Evolutionary conservation across 1,140 invertebrate genomes (phyloP).

Genomic region (Trichonephila clavipes): DNA sequence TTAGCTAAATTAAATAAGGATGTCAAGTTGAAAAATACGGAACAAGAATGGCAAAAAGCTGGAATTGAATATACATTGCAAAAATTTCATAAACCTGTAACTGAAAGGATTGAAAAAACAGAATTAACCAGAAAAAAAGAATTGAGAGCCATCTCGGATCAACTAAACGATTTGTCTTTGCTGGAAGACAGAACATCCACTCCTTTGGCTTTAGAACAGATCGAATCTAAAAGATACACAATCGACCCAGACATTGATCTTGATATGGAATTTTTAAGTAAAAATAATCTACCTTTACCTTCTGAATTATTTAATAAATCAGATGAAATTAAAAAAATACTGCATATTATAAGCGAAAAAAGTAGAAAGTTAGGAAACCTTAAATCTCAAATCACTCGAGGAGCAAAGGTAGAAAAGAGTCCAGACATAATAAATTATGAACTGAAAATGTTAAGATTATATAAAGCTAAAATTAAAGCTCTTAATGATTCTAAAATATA

Average conservation of each 20-base stretch:
- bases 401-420: not conserved
- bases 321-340: not conserved
- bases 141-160: not conserved
- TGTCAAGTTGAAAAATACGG: not conserved
- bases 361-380: not conserved
- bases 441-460: not conserved
- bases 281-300: not conserved
- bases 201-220: not conserved
- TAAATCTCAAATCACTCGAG: not conserved
- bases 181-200: not conserved
- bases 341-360: not conserved
- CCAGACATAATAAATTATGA: not conserved
- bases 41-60: not conserved
- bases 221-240: not conserved
- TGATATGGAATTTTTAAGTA: not conserved
- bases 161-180: not conserved
- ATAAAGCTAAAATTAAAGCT: not conserved
- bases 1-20: not conserved
- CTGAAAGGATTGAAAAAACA: slow-evolving; percentile 1
- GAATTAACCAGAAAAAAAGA: not conserved
- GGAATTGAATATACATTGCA: not conserved
- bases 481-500: not conserved
- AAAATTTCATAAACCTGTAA: not conserved
- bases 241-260: not conserved
- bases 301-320: not conserved